Evolutionary conservation across 2,888 invertebrate genomes (phyloP), one percentile per base, ranked within the genome.

Genomic region (Drymonia ruficornis): DNA sequence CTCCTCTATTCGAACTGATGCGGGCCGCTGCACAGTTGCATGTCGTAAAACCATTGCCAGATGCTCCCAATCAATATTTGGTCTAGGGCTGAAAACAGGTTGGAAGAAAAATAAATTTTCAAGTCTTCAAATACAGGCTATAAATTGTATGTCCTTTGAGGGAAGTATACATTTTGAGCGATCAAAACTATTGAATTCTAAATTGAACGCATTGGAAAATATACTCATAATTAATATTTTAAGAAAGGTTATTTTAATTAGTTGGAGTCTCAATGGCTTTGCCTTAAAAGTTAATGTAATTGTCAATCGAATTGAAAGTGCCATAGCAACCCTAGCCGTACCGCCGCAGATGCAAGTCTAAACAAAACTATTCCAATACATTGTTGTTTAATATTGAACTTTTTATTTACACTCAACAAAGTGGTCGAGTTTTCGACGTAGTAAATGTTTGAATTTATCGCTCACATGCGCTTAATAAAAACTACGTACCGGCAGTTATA

Each of bases 381-480:
- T 80, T 82, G 81, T 80, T 77, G 73, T 80, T 72, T 71, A 76
- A 78, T 84, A 84, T 83, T 79, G 81, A 83, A 85, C 84, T 87
- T 87, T 86, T 89, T 86, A 87, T 87, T 83, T 80, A 79, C 77
- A 76, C 70, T 75, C 77, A 76, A 83, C 85, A 83, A 82, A 83
- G 81, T 86, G 80, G 78, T 74, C 67, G 77, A 78, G 80, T 83
- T 87, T 86, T 80, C 79, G 75, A 76, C 73, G 78, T 70, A 78
- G 80, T 86, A 80, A 83, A 84, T 83, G 80, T 81, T 65, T 72
- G 77, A 86, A 88, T 87, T 87, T 87, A 87, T 84, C 69, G 80
- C 73, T 80, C 78, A 73, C 79, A 79, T 79, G 78, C 77, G 79
- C 81, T 84, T 84, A 81, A 83, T 83, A 84, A 85, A 84, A 86